Evolutionary conservation across 2,888 invertebrate species (phyloP), one percentile per base, ranked within the genome.

Genomic region (Cryptosula pallasiana): DNA sequence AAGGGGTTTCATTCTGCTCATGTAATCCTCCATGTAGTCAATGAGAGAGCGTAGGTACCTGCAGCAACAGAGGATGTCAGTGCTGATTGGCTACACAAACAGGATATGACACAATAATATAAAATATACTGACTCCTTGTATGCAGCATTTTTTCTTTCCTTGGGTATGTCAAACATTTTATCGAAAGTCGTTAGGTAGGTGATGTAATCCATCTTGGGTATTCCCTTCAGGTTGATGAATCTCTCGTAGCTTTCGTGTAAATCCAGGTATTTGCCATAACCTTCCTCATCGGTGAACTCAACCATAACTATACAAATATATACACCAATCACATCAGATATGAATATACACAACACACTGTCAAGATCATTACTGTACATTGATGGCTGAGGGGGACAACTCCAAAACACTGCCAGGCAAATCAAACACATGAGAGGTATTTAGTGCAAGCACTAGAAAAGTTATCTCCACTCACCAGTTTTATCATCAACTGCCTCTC

Each of bases 281-380:
- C 98, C 98, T 86, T 99, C 99, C 86, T 99, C 99, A 86, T 99
- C 99, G 1, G 95, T 93, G 82, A 99, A 99, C 79, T 97, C 96
- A 1, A 95, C 94, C 76, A 97, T 88, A 83, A 79, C 83, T 83
- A 76, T 16, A 75, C n/a, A n/a, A n/a, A n/a, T n/a, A n/a, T n/a
- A n/a, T n/a, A n/a, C n/a, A n/a, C n/a, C n/a, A n/a, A n/a, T n/a
- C n/a, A n/a, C n/a, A n/a, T n/a, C n/a, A n/a, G n/a, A n/a, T n/a
- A n/a, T n/a, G n/a, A n/a, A n/a, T n/a, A n/a, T n/a, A n/a, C n/a
- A n/a, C n/a, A n/a, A n/a, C n/a, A n/a, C n/a, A n/a, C n/a, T n/a
- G n/a, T n/a, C n/a, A n/a, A n/a, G n/a, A n/a, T n/a, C n/a, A n/a
- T n/a, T n/a, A 54, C n/a, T 16, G 54, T 54, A n/a, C 54, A 54